These are phyloP conservation scores for Heliothis subflexa DNA, from an alignment of 1,140 invertebrate species.

Conservation along the genomic window DNA sequence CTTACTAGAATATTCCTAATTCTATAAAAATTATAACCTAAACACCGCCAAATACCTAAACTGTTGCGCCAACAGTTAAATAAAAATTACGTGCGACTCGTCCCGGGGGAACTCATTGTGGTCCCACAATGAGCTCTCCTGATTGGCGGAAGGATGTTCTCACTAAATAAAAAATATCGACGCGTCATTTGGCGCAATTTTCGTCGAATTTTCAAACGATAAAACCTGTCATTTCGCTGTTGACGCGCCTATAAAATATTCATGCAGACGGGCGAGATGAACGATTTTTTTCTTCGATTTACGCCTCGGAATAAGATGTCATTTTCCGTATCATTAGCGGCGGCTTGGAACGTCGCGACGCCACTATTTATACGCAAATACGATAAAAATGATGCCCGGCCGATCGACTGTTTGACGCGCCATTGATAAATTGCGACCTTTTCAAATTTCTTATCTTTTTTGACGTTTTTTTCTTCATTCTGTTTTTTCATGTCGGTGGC, in stretches of 20 bases:
- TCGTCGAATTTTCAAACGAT: constrained; percentile 86
- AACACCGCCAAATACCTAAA: constrained; percentile 78
- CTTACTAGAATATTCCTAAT: too few species aligned
- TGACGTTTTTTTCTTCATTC: constrained; percentile 64
- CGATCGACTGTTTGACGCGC: constrained; percentile 83
- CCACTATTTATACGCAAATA: constrained; percentile 86
- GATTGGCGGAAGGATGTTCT: constrained; percentile 86
- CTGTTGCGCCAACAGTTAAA: constrained; percentile 82
- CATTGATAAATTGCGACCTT: constrained; percentile 84
- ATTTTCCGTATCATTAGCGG: constrained; percentile 87
- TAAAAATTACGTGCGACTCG: constrained; percentile 81
- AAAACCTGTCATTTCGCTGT: constrained; percentile 86
- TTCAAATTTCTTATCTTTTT: constrained; percentile 75
- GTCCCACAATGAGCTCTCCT: constrained; percentile 80
- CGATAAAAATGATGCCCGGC: constrained; percentile 84
- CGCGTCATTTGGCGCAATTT: constrained; percentile 85
- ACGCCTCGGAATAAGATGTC: constrained; percentile 86
- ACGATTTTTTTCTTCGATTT: constrained; percentile 85
- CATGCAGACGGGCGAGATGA: constrained; percentile 83
- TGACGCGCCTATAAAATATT: constrained; percentile 86
- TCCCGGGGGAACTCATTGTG: constrained; percentile 79
- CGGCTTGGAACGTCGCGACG: constrained; percentile 78
- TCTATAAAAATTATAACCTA: constrained; percentile 48
- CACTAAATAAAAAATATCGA: constrained; percentile 86
- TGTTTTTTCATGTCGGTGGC: constrained; percentile 34